phyloP scores from a whole-genome alignment of 2,797 vertebrate species.

The Novumbra hubbsi region DNA sequence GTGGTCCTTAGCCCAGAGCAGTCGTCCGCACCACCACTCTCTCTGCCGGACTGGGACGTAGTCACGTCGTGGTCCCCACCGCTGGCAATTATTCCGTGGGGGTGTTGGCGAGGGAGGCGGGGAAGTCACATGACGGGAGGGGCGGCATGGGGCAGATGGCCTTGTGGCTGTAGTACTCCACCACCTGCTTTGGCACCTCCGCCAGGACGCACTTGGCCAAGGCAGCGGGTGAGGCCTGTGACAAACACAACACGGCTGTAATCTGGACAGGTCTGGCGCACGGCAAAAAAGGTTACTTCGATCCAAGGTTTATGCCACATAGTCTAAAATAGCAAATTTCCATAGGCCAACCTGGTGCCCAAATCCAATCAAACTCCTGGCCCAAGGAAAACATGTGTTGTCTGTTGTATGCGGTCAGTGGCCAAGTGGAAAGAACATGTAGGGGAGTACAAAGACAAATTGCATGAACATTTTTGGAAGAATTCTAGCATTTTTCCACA shows the following conservation, averaged over 20 bases:
- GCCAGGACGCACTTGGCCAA: slow-evolving; percentile 95
- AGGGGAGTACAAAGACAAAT: slow-evolving; percentile 10
- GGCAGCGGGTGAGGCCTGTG: slow-evolving; percentile 87
- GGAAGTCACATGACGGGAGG: slow-evolving; percentile 62
- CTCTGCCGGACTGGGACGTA: slow-evolving; percentile 43
- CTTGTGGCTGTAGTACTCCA: slow-evolving; percentile 94
- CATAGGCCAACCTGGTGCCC: not conserved
- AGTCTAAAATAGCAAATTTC: not conserved
- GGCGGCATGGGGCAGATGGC: slow-evolving; percentile 83
- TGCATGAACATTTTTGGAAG: slow-evolving; percentile 17
- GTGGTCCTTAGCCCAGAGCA: slow-evolving; percentile 45
- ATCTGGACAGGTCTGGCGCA: not conserved
- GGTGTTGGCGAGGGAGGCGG: slow-evolving; percentile 72
- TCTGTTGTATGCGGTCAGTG: slow-evolving; percentile 16
- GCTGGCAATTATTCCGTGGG: slow-evolving; percentile 72
- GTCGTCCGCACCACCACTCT: slow-evolving; percentile 37
- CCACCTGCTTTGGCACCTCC: slow-evolving; percentile 93
- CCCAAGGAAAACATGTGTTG: slow-evolving; percentile 22
- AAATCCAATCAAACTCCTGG: slow-evolving; percentile 12
- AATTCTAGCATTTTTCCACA: slow-evolving; percentile 27
- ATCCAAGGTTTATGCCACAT: no score
- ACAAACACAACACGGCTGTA: slow-evolving; percentile 15
- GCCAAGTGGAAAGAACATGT: slow-evolving; percentile 22
- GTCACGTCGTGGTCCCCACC: slow-evolving; percentile 42
- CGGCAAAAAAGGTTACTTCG: not conserved